Evolutionary conservation across 2,113 vertebrate species (phyloP).

Genomic region (Arizona elegans): DNA sequence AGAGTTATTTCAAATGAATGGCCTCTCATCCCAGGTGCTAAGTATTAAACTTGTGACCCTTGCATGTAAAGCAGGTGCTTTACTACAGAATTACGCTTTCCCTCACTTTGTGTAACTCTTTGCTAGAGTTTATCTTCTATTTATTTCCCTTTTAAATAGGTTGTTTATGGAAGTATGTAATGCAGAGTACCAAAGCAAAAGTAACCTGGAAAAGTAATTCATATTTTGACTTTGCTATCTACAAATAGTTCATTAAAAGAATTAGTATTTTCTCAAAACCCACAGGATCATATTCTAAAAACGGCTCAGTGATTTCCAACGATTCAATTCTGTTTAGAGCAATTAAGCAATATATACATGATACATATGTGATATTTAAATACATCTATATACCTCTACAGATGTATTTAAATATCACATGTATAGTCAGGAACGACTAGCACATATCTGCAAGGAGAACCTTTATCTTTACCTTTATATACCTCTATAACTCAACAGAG

Average conservation of each 20-base stretch:
- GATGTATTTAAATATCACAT: too few relatives aligned
- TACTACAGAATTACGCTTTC: background rate
- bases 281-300: background rate
- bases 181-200: background rate
- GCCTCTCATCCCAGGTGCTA: background rate
- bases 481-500: background rate
- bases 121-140: too few relatives aligned
- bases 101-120: background rate
- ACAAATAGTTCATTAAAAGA: background rate
- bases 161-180: background rate
- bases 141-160: background rate
- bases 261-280: background rate
- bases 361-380: background rate
- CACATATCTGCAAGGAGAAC: too few relatives aligned
- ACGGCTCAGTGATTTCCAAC: background rate
- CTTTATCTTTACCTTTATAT: background rate
- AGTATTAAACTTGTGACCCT: background rate
- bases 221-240: too few relatives aligned
- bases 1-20: background rate
- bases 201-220: background rate
- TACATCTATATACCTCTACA: too few relatives aligned
- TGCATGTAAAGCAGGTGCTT: background rate
- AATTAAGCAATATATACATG: background rate
- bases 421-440: too few relatives aligned
- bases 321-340: background rate